These are phyloP conservation scores for Anabas testudineus DNA, from an alignment of 2,797 vertebrate species.

Conservation along the genomic window DNA sequence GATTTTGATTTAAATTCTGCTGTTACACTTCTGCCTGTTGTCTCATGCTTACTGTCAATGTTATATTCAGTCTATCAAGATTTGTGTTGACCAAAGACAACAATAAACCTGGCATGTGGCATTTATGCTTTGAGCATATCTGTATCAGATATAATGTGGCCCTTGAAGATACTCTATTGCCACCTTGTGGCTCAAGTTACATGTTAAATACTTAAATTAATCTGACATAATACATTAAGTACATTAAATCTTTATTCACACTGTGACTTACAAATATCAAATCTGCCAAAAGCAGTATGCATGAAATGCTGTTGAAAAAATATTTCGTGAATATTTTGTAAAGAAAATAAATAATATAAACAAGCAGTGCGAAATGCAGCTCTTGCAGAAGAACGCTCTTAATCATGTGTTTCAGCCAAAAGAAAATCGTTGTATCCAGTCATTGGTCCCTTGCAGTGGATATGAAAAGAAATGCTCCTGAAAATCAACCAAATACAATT, in stretches of 20 bases:
- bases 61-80: constrained; percentile 18
- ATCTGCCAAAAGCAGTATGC: constrained; percentile 29
- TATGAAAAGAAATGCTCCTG: background rate
- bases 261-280: constrained; percentile 8
- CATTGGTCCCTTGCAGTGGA: background rate
- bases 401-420: background rate
- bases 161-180: constrained; percentile 63
- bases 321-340: background rate
- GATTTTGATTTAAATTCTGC: background rate
- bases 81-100: background rate
- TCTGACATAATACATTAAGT: background rate
- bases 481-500: constrained; percentile 8
- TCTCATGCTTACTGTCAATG: background rate
- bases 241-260: constrained; percentile 48
- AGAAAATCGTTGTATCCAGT: constrained; percentile 13
- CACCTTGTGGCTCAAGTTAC: constrained; percentile 70
- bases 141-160: constrained; percentile 45
- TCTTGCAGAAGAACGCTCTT: constrained; percentile 10
- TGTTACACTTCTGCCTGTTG: background rate
- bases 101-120: background rate
- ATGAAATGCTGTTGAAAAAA: constrained; percentile 11
- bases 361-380: constrained; percentile 18
- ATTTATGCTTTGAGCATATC: constrained; percentile 17
- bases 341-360: constrained; percentile 59
- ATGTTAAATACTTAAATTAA: constrained; percentile 8